These are phyloP conservation scores for Psittacula cyanocephala DNA, from an alignment of 2,113 vertebrate genomes.

Conservation along the genomic window DNA sequence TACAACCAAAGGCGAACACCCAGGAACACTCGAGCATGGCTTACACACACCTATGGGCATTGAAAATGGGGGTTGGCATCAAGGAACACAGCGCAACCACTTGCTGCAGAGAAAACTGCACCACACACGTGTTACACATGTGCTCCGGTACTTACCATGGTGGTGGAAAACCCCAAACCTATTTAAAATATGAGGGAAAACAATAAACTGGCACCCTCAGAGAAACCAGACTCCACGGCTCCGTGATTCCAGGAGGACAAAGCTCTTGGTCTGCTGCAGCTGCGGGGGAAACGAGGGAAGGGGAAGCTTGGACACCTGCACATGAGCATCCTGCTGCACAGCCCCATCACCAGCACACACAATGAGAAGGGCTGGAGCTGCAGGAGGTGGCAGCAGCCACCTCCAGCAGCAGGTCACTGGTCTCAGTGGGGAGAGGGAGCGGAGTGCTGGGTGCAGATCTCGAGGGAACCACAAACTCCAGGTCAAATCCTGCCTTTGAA, in stretches of 20 bases:
- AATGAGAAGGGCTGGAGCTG: neutral
- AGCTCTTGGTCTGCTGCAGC: neutral
- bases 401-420: fast-evolving
- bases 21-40: neutral
- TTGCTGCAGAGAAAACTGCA: neutral
- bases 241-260: neutral
- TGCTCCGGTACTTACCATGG: neutral
- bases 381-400: fast-evolving
- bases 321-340: fast-evolving
- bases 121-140: fast-evolving
- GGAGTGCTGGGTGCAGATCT: fast-evolving
- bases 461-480: neutral
- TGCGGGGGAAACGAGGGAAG: fast-evolving
- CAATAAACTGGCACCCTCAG: fast-evolving
- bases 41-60: neutral
- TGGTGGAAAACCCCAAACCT: fast-evolving
- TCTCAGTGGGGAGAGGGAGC: neutral
- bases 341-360: fast-evolving
- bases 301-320: fast-evolving
- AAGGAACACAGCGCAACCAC: fast-evolving
- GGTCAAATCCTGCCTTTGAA: neutral
- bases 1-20: neutral
- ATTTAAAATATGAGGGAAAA: neutral
- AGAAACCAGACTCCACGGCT: neutral
- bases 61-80: neutral